Percentiles rank a stretch among this genome's conserved stretches.
Evolutionary conservation across 2,888 invertebrate genomes (phyloP).

Genomic region (Mayetiola destructor): DNA sequence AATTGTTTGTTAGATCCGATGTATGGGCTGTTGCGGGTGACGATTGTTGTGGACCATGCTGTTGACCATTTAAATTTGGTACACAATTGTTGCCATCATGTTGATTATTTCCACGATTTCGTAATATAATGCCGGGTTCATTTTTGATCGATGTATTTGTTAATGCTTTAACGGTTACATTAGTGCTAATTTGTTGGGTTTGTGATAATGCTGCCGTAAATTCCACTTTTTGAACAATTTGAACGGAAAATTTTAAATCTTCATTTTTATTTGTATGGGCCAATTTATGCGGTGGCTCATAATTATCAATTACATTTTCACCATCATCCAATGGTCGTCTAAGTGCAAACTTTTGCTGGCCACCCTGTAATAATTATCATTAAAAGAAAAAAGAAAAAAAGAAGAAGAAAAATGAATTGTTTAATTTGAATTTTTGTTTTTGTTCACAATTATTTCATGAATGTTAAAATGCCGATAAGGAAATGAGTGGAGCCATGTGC

Average conservation of each 20-base stretch:
- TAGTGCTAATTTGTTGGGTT: constrained; percentile 80
- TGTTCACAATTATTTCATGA: no score
- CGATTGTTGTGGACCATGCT: constrained; percentile 30
- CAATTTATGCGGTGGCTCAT: constrained; percentile 62
- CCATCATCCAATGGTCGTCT: constrained; percentile 50
- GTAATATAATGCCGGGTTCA: constrained; percentile 25
- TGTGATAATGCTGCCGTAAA: constrained; percentile 78
- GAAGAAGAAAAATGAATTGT: constrained; percentile 14
- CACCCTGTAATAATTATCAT: no score
- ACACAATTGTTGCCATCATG: constrained; percentile 15
- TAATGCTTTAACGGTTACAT: constrained; percentile 76
- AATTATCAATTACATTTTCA: constrained; percentile 35
- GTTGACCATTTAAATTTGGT: constrained; percentile 26
- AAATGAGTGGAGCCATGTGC: no score
- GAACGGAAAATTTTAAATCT: constrained; percentile 71
- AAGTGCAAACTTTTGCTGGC: constrained; percentile 76
- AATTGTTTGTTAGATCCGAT: constrained; percentile 42
- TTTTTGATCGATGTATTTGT: constrained; percentile 45
- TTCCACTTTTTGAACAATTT: constrained; percentile 82
- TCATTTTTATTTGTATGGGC: constrained; percentile 41
- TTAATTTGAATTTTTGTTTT: constrained; percentile 5
- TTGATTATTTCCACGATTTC: constrained; percentile 17
- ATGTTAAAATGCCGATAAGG: not conserved
- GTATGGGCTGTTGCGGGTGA: constrained; percentile 35
- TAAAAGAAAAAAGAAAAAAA: constrained; percentile 24